Percentiles rank a stretch among this genome's conserved stretches.
Conservation (phyloP, 2,888 invertebrate species). For the Eudasyphora cyanicolor region DNA sequence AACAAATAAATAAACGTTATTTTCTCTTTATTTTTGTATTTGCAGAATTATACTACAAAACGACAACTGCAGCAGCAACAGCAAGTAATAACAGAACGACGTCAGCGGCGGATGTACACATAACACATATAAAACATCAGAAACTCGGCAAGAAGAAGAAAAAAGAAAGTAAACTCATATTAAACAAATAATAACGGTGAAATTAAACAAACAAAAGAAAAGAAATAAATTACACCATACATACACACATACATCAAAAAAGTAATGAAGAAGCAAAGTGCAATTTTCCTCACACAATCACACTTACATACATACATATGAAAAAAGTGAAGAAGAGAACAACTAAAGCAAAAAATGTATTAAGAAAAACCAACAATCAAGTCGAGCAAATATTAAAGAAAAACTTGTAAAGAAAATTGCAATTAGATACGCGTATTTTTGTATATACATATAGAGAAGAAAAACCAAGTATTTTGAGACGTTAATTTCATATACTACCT, state of each 20-base stretch:
- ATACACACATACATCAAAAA: background rate
- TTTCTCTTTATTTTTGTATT: constrained; percentile 48
- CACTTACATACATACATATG: background rate
- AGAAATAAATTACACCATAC: background rate
- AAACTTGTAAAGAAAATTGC: background rate
- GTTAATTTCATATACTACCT: background rate
- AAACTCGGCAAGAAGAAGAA: constrained; percentile 39
- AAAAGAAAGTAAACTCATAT: constrained; percentile 7
- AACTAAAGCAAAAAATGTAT: background rate
- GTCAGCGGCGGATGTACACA: constrained; percentile 38
- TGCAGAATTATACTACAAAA: constrained; percentile 52
- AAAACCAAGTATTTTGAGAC: constrained; percentile 49
- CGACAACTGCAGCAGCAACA: constrained; percentile 34
- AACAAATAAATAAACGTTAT: constrained; percentile 10
- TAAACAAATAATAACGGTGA: constrained; percentile 26
- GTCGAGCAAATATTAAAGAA: background rate
- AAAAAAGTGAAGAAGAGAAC: background rate
- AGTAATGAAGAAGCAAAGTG: background rate
- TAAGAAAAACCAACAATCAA: background rate
- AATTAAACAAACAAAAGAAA: background rate
- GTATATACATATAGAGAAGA: constrained; percentile 13
- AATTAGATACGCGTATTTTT: background rate
- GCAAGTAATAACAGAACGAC: constrained; percentile 11
- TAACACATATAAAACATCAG: constrained; percentile 41
- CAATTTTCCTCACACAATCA: background rate